These are phyloP conservation scores for Sebastes itinus DNA, from an alignment of 2,797 vertebrate genomes.

Conservation along the genomic window DNA sequence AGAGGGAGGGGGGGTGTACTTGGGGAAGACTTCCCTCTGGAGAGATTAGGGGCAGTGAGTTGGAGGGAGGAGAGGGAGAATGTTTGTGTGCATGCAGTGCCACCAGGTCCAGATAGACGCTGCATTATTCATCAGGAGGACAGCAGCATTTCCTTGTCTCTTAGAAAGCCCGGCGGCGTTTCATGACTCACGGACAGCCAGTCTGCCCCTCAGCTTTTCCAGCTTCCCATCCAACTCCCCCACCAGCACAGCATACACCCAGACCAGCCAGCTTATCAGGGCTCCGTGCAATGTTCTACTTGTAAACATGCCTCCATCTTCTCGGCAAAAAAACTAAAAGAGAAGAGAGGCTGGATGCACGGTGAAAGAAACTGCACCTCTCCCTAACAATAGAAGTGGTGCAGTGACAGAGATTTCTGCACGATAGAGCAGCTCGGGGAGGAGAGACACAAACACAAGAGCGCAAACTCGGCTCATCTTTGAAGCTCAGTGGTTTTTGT, in stretches of 20 bases:
- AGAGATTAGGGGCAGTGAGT: constrained; percentile 22
- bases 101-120: constrained; percentile 32
- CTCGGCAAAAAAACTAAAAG: background rate
- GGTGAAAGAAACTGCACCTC: background rate
- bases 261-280: background rate
- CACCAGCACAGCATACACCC: background rate
- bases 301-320: constrained; percentile 21
- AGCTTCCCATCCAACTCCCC: constrained; percentile 2
- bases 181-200: constrained; percentile 38
- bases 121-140: constrained; percentile 61
- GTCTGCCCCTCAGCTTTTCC: constrained; percentile 23
- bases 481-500: constrained; percentile 38
- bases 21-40: constrained; percentile 53
- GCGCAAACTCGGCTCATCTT: constrained; percentile 27
- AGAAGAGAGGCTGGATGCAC: background rate
- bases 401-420: constrained; percentile 5
- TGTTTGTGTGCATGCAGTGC: constrained; percentile 18
- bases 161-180: constrained; percentile 21
- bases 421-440: background rate
- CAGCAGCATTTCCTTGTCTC: constrained; percentile 47
- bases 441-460: background rate
- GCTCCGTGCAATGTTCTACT: background rate
- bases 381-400: constrained; percentile 18
- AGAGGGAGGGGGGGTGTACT: background rate
- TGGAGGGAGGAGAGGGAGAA: background rate